These are phyloP conservation scores for Cariama cristata DNA, from an alignment of 2,113 vertebrate genomes.

Conservation along the genomic window DNA sequence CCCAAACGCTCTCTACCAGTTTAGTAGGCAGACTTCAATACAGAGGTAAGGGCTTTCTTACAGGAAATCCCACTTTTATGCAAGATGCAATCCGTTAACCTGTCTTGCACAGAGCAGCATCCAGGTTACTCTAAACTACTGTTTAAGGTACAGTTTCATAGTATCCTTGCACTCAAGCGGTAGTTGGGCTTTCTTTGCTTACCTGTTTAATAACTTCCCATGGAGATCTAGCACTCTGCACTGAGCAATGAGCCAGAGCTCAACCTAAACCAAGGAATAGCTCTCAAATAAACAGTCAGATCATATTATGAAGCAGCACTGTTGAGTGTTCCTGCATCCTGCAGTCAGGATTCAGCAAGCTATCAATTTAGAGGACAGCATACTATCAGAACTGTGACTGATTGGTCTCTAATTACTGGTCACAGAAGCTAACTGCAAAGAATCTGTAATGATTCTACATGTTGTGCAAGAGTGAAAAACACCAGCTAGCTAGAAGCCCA, in stretches of 20 bases:
- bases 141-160: neutral
- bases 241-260: neutral
- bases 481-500: neutral
- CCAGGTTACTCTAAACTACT: neutral
- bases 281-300: neutral
- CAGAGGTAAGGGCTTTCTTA: neutral
- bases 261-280: neutral
- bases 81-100: neutral
- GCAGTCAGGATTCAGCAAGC: neutral
- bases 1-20: neutral
- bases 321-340: neutral
- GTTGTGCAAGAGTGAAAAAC: neutral
- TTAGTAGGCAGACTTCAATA: neutral
- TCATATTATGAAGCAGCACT: neutral
- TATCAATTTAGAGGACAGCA: neutral
- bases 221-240: neutral
- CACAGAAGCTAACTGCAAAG: neutral
- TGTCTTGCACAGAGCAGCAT: neutral
- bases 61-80: neutral
- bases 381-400: neutral
- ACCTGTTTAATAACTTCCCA: neutral
- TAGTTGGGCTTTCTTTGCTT: neutral
- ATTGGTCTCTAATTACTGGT: neutral
- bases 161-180: neutral
- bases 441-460: neutral